A percentile compares a stretch with the other conserved stretches of the same genome.
These are phyloP conservation scores for Pristionchus japonicus DNA, from an alignment of 2,888 invertebrate species.

Conservation along the genomic window DNA sequence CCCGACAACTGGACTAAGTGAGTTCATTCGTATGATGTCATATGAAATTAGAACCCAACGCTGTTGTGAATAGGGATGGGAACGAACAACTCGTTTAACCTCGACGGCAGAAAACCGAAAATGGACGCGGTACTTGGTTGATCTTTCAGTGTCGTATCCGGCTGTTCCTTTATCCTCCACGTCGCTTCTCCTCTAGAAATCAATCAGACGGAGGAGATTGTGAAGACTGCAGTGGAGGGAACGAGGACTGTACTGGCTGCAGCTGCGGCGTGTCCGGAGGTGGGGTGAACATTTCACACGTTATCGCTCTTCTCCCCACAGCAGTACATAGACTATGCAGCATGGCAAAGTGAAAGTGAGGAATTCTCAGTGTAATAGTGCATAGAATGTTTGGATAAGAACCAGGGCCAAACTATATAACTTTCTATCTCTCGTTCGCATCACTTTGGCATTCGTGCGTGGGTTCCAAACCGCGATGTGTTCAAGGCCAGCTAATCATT, in stretches of 20 bases:
- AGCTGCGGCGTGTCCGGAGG: neutral
- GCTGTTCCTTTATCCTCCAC: constrained; percentile 62
- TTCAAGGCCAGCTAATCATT: no score
- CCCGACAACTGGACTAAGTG: constrained; percentile 29
- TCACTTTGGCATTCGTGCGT: no score
- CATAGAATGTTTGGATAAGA: no score
- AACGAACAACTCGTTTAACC: neutral
- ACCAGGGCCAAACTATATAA: no score
- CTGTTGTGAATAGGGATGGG: neutral
- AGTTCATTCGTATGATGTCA: no score
- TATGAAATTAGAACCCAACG: neutral
- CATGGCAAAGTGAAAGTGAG: no score
- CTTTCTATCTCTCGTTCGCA: no score
- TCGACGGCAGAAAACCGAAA: no score
- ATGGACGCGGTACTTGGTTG: neutral
- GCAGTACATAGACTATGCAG: no score
- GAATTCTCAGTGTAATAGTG: no score
- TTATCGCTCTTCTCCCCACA: no score
- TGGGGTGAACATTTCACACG: neutral
- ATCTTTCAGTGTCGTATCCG: constrained; percentile 55
- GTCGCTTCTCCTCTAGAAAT: constrained; percentile 65
- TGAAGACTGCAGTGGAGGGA: constrained; percentile 76
- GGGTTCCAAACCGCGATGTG: no score
- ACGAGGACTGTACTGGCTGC: neutral
- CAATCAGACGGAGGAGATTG: constrained; percentile 62